Evolutionary conservation across 2,888 invertebrate genomes (phyloP), one percentile per base, ranked within the genome.

Genomic region (Pammene fasciana): DNA sequence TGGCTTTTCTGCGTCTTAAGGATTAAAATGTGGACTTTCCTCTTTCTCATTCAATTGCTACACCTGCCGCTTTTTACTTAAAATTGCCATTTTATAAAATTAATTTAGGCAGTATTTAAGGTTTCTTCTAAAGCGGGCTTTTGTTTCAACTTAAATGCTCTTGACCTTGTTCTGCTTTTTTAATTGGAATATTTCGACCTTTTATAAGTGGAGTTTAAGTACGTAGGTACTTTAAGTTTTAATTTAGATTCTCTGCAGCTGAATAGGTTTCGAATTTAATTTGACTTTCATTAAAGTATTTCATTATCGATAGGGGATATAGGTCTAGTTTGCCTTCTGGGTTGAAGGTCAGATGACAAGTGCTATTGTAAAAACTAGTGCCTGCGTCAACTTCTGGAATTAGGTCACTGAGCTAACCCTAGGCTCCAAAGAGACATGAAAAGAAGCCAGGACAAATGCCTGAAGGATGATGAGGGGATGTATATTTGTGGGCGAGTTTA

Each of bases 21-120:
- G 71, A 78, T 79, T 80, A 77, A 81, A 81, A 78, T 75, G 75
- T 77, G 73, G 68, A 70, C 54, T 60, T 26, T 26, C 4, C 26
- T 70, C 55, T 70, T 26, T 59, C 71, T 72, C 68, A 72, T 73
- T 78, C 76, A 82, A 78, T 75, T 73, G 72, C 70, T 26, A 72
- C 83, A 83, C 78, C 81, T 81, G 82, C 65, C 55, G 73, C 75
- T 67, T 72, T 72, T 71, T 72, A 74, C 72, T 76, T 78, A 76
- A 60, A 54, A 65, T 65, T 70, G 38, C 60, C 59, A 65, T 70
- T 65, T 70, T 65, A 65, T 65, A 65, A 70, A 46, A 16, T 65
- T 60, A 59, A 60, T 70, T 65, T 70, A 13, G n/a, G 26, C 26
- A 45, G 52, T 46, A 46, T 64, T 59, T 52, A 52, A 18, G 13